phyloP scores from a whole-genome alignment of 2,113 vertebrate species.

The Sporophila hypoxantha region DNA sequence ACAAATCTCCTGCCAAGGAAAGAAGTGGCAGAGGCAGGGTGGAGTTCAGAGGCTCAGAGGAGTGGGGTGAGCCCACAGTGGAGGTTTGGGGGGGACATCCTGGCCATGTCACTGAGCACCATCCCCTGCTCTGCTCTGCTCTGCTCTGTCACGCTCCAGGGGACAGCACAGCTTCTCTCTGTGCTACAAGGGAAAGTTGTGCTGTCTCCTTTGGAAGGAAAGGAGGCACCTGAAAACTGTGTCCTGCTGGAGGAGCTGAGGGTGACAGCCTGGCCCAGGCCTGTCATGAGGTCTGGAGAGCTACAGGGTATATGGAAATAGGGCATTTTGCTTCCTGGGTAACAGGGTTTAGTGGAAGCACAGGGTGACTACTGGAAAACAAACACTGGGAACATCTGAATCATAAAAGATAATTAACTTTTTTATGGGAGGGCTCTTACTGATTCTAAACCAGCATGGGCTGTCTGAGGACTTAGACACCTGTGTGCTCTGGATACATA shows the following conservation, averaged over 20 bases:
- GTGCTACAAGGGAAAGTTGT: background rate
- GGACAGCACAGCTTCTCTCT: background rate
- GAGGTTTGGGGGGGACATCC: background rate
- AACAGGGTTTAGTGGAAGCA: background rate
- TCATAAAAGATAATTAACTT: background rate
- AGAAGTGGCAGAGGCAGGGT: slow-evolving; percentile 2
- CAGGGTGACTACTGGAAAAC: background rate
- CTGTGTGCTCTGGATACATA: background rate
- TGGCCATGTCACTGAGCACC: fast-evolving
- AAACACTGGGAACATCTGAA: background rate
- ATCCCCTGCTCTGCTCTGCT: background rate
- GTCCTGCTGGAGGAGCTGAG: background rate
- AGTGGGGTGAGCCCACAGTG: background rate
- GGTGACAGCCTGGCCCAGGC: background rate
- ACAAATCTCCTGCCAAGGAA: slow-evolving; percentile 50
- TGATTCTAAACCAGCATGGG: background rate
- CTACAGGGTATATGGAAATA: background rate
- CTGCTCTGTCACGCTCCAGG: background rate
- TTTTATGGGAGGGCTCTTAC: background rate
- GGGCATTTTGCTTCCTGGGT: background rate
- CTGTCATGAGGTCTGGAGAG: background rate
- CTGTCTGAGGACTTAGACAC: background rate
- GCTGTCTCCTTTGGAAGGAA: background rate
- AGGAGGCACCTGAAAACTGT: background rate
- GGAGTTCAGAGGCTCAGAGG: background rate